Evolutionary conservation across 2,888 invertebrate genomes (phyloP).

Genomic region (Hypolimnas misippus): DNA sequence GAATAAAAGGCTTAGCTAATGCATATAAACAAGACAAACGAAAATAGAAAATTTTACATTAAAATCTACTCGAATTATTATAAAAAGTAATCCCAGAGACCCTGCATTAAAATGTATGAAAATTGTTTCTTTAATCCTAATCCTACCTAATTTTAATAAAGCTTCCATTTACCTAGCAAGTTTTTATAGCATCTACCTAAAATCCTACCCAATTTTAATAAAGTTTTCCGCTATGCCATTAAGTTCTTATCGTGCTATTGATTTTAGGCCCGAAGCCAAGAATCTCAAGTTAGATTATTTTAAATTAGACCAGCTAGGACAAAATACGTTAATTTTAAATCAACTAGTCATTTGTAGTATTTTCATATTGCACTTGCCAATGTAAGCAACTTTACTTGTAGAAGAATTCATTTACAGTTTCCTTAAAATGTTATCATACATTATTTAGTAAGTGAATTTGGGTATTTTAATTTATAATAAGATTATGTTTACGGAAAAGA

Average conservation of each 20-base stretch:
- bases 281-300: background rate
- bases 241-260: conserved; percentile 2
- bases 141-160: conserved; percentile 2
- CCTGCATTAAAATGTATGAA: background rate
- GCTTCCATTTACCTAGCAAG: background rate
- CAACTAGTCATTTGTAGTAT: background rate
- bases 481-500: too few species aligned
- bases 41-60: background rate
- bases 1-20: conserved; percentile 4
- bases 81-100: background rate
- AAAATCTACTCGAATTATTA: background rate
- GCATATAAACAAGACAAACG: background rate
- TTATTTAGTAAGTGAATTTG: too few species aligned
- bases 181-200: background rate
- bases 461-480: too few species aligned
- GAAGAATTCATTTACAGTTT: too few species aligned
- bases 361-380: background rate
- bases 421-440: too few species aligned
- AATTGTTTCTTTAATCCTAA: background rate
- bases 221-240: background rate
- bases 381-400: background rate
- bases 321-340: background rate
- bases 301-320: background rate
- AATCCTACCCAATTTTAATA: background rate
- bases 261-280: conserved; percentile 3